Conservation (phyloP, 1,140 invertebrate genomes). For the Brachionus asplanchnoidis region DNA sequence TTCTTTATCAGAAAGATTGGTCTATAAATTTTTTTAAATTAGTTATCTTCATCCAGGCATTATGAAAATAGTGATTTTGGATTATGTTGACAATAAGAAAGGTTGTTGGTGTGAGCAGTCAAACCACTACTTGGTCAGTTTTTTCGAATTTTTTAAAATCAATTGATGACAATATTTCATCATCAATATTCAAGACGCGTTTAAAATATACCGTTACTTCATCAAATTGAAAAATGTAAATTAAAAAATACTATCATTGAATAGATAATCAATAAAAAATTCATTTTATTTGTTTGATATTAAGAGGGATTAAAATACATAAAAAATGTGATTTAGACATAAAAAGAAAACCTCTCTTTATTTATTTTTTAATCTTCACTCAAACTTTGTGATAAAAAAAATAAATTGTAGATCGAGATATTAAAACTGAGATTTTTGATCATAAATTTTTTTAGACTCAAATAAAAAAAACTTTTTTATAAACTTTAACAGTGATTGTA, state of each 20-base stretch:
- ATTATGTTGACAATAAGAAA: conserved; percentile 79
- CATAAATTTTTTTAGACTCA: too few relatives aligned
- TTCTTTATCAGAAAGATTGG: background rate
- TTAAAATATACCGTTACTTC: conserved; percentile 69
- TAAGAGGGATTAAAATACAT: too few relatives aligned
- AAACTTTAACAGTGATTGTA: too few relatives aligned
- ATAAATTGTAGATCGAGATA: too few relatives aligned
- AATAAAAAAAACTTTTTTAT: too few relatives aligned
- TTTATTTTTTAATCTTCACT: too few relatives aligned
- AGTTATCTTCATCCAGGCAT: conserved; percentile 73
- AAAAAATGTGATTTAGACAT: too few relatives aligned
- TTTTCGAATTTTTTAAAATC: conserved; percentile 66
- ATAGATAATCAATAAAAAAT: conserved; percentile 74
- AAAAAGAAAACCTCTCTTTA: too few relatives aligned
- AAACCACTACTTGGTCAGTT: conserved; percentile 79
- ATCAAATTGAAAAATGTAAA: conserved; percentile 98
- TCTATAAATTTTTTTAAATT: conserved; percentile 44
- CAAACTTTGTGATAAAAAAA: too few relatives aligned
- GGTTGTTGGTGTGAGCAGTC: conserved; percentile 64
- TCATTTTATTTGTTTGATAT: too few relatives aligned
- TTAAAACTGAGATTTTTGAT: too few relatives aligned
- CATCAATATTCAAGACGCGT: conserved; percentile 1
- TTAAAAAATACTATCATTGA: conserved; percentile 84
- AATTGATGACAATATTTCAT: conserved; percentile 35
- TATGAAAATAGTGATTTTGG: conserved; percentile 92